Evolutionary conservation across 1,140 invertebrate species (phyloP), one percentile per base, ranked within the genome.

Genomic region (Parasteatoda tepidariorum): DNA sequence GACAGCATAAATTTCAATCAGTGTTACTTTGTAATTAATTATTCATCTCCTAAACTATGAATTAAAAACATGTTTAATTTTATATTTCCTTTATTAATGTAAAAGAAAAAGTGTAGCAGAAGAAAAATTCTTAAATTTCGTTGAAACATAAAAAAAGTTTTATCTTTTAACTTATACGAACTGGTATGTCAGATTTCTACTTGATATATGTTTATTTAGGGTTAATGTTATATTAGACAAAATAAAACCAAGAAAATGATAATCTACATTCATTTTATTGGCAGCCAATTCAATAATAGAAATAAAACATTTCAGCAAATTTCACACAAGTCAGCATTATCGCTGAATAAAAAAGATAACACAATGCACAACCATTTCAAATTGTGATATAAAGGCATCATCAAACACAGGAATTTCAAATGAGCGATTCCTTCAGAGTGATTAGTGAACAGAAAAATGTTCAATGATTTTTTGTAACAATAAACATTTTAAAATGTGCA

Each of bases 261-360:
- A 82, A 82, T 82, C 78, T 82, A 82, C 78, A 82, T 62, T 57
- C 24, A 71, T 61, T 82, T 82, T 82, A 82, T 82, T 82, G 78
- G 78, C 78, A 82, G 78, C 67, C 33, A 82, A 70, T 82, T 82
- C 66, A 82, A 82, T n/a, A n/a, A n/a, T 82, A 82, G 66, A 82
- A 48, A 61, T 75, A 61, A 70, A 55, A 82, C 28, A 22, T 33
- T 70, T 82, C 78, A 71, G 78, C 78, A 82, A 9, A 54, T 70
- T 78, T 55, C 26, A 48, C 41, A 75, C 62, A 57, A 71, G 22
- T 61, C 41, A 70, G 48, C 67, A 71, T 71, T 61, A 33, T 75
- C 61, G 78, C 76, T 79, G 76, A 79, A 79, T 67, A 79, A 57
- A 34, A 66, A 78, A 31, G 33, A 22, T 75, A 61, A 34, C 18